These are phyloP conservation scores for Drosophila oshimai DNA, from an alignment of 1,140 invertebrate species.

Conservation along the genomic window DNA sequence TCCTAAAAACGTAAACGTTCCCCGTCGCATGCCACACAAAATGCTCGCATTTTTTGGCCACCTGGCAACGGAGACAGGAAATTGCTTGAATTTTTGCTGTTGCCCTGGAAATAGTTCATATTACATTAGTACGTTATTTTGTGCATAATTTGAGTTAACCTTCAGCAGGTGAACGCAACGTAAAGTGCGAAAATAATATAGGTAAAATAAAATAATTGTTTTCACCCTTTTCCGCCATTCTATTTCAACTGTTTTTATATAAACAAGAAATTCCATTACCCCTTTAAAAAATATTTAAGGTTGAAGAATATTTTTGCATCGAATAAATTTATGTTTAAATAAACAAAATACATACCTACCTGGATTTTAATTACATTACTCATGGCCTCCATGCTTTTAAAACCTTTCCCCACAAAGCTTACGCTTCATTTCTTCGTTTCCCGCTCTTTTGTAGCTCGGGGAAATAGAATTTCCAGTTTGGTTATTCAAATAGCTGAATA, in stretches of 20 bases:
- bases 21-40: constrained; percentile 17
- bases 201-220: not conserved
- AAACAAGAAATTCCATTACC: too few relatives aligned
- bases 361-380: too few relatives aligned
- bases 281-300: too few relatives aligned
- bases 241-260: not conserved
- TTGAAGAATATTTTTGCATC: too few relatives aligned
- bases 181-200: not conserved
- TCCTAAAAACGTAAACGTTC: constrained; percentile 34
- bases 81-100: constrained; percentile 46
- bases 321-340: too few relatives aligned
- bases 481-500: constrained; percentile 33
- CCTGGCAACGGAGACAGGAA: constrained; percentile 40
- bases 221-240: not conserved
- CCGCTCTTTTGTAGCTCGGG: not conserved
- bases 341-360: too few relatives aligned
- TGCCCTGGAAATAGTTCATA: constrained; percentile 17
- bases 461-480: constrained; percentile 21
- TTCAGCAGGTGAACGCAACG: constrained; percentile 2
- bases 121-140: constrained; percentile 1
- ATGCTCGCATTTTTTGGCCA: constrained; percentile 16
- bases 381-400: not conserved
- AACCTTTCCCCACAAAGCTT: not conserved
- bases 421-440: not conserved
- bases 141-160: constrained; percentile 21